Evolutionary conservation across 2,113 vertebrate species (phyloP).

Genomic region (Marmota monax): DNA sequence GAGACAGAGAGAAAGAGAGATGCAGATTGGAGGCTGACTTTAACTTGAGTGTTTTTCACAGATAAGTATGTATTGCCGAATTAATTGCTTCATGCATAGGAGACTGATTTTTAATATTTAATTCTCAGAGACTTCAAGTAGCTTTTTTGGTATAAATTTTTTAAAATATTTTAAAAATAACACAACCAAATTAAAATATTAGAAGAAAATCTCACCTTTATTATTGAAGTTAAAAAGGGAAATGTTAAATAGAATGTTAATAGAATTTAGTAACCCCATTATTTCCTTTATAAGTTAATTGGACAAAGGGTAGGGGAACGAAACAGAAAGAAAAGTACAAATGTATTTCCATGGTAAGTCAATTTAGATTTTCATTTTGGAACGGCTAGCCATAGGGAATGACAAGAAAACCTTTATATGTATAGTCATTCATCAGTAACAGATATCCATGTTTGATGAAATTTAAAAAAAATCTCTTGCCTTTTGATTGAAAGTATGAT

Average conservation of each 20-base stretch:
- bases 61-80: neutral
- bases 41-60: neutral
- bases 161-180: neutral
- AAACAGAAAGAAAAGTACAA: neutral
- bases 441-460: neutral
- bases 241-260: neutral
- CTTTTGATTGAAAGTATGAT: neutral
- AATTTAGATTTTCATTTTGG: constrained; percentile 40
- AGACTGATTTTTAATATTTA: neutral
- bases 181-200: neutral
- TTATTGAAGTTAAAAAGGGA: neutral
- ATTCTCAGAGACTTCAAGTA: neutral
- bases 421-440: constrained; percentile 7
- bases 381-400: neutral
- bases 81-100: neutral
- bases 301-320: rapidly evolving
- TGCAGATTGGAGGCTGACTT: neutral
- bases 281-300: neutral
- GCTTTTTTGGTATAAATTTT: neutral
- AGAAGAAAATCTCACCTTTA: neutral
- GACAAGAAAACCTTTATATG: constrained; percentile 2
- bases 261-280: neutral
- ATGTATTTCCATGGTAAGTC: neutral
- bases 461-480: neutral
- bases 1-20: neutral